Evolutionary conservation across 2,113 vertebrate genomes (phyloP), one percentile per base, ranked within the genome.

Genomic region (Mionectes macconnelli): DNA sequence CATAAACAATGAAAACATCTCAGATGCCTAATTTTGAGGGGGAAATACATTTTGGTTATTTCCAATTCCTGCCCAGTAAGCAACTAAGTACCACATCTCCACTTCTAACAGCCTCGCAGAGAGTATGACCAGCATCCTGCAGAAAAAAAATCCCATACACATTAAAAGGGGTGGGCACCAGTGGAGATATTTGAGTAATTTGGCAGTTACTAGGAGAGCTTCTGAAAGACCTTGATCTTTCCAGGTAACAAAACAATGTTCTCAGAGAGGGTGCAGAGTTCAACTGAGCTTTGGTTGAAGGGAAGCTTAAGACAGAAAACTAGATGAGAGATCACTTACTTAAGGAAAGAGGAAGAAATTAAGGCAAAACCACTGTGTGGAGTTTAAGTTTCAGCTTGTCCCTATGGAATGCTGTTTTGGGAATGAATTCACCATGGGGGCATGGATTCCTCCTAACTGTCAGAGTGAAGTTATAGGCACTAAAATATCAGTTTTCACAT

Each of bases 401-500:
- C 68, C 85, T 63, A 66, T 3, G 75, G 75, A 88, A 91, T 77
- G 59, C 37, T 92, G 18, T 35, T 87, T 66, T 45, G 35, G 35
- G 92, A 90, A 86, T 56, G 55, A 88, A 88, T 77, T 66, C 39
- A 74, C 55, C 81, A 64, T 7, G 28, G 89, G 80, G 56, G 64
- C 86, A 94, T 4, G 25, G 80, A 90, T 89, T 87, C 63, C 39
- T 88, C 44, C 85, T 79, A 66, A 66, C 31, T 74, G 60, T 95
- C 86, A 89, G 66, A 50, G 47, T 72, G 56, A 94, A 84, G 30
- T 56, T 82, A 78, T 4, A 78, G 77, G 76, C 84, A 89, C 69
- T 89, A 82, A 87, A 91, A 81, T 91, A 93, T 68, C 89, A 75
- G 57, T 91, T 96, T 94, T 94, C 94, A 91, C 12, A 75, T 47